Conservation (phyloP, 2,888 invertebrate genomes). For the Andrena marginata region DNA sequence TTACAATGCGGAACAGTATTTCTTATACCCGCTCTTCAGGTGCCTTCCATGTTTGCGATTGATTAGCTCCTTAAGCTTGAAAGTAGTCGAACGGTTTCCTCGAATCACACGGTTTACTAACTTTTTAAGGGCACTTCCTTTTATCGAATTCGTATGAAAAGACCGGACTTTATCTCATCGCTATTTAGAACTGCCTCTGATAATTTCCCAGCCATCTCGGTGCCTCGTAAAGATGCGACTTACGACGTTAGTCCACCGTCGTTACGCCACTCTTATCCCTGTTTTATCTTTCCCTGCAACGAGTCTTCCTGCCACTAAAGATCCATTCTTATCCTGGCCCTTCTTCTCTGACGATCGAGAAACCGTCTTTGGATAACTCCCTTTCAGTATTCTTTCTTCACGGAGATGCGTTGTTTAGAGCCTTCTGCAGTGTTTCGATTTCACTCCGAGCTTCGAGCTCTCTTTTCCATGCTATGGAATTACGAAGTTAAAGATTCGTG, state of each 20-base stretch:
- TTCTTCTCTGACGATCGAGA: slow-evolving; percentile 50
- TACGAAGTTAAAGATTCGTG: too few species aligned
- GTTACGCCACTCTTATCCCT: slow-evolving; percentile 69
- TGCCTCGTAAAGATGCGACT: slow-evolving; percentile 78
- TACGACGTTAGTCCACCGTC: slow-evolving; percentile 74
- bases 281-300: slow-evolving; percentile 61
- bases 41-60: not conserved
- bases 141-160: slow-evolving; percentile 35
- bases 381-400: slow-evolving; percentile 1
- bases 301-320: slow-evolving; percentile 47
- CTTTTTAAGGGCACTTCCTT: slow-evolving; percentile 7
- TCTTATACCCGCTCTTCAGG: too few species aligned
- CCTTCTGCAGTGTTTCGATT: too few species aligned
- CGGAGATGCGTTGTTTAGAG: not conserved
- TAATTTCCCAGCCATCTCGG: slow-evolving; percentile 62
- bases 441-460: not conserved
- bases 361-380: slow-evolving; percentile 27
- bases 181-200: slow-evolving; percentile 55
- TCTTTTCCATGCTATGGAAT: too few species aligned
- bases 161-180: slow-evolving; percentile 32
- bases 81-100: not conserved
- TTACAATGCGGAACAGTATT: too few species aligned
- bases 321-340: slow-evolving; percentile 51
- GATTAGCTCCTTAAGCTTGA: not conserved
- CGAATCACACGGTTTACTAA: not conserved